Percentiles rank a stretch among this genome's conserved stretches.
These are phyloP conservation scores for Grus americana DNA, from an alignment of 2,113 vertebrate genomes.

Conservation along the genomic window DNA sequence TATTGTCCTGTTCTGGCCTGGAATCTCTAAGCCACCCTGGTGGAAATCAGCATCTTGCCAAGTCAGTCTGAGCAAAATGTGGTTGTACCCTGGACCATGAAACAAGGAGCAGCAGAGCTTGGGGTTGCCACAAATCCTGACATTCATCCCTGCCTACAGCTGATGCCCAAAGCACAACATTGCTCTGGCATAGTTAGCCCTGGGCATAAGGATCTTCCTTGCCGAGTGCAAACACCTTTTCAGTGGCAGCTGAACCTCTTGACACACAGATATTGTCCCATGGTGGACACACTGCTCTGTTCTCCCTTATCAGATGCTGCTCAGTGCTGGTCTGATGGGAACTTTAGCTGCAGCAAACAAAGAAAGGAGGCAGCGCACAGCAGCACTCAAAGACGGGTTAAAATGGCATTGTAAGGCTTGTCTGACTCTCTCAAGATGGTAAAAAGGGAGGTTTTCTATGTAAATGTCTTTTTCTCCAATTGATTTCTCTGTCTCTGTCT, in stretches of 20 bases:
- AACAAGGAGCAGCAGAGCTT: neutral
- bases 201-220: neutral
- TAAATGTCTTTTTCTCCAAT: neutral
- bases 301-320: neutral
- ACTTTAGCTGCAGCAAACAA: neutral
- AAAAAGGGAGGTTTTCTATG: neutral
- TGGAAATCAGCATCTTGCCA: neutral
- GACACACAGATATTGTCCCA: neutral
- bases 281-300: rapidly evolving
- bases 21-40: neutral
- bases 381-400: neutral
- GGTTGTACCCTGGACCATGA: neutral
- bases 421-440: neutral
- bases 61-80: neutral
- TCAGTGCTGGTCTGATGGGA: neutral
- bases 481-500: neutral
- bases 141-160: too few species aligned
- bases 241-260: neutral
- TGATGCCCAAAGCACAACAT: neutral
- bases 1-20: too few species aligned
- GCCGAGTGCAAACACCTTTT: neutral
- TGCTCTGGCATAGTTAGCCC: neutral
- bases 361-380: neutral
- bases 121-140: neutral
- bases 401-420: neutral